A percentile compares a stretch with the other conserved stretches of the same genome.
Conservation (phyloP, 2,113 vertebrate genomes). For the Myodes glareolus region DNA sequence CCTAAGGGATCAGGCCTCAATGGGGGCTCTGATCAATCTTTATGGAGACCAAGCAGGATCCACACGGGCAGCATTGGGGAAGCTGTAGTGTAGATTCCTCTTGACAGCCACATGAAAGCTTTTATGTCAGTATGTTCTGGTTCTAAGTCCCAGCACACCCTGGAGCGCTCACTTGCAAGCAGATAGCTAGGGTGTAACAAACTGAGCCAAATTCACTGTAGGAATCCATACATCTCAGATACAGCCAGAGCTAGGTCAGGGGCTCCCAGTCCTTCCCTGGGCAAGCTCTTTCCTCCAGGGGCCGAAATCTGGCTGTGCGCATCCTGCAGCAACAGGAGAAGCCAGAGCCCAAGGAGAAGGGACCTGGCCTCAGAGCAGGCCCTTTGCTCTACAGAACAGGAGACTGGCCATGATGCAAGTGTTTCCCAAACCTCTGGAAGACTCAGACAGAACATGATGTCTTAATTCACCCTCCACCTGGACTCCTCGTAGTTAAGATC, state of each 20-base stretch:
- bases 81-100: not conserved
- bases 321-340: rapidly evolving
- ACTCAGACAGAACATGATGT: not conserved
- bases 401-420: not conserved
- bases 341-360: not conserved
- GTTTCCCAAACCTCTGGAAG: not conserved
- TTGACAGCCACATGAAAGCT: not conserved
- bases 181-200: not conserved
- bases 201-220: not conserved
- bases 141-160: not conserved
- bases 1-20: not conserved
- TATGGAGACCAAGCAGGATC: not conserved
- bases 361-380: not conserved
- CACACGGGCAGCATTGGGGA: rapidly evolving
- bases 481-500: not conserved
- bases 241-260: rapidly evolving
- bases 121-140: not conserved
- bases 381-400: not conserved
- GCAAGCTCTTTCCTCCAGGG: rapidly evolving
- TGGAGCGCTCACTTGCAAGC: not conserved
- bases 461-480: not conserved
- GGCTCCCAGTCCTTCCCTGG: not conserved
- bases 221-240: rapidly evolving
- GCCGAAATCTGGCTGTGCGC: not conserved
- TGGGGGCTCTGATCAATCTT: not conserved